Evolutionary conservation across 2,888 invertebrate species (phyloP).

Genomic region (Noctua pronuba): DNA sequence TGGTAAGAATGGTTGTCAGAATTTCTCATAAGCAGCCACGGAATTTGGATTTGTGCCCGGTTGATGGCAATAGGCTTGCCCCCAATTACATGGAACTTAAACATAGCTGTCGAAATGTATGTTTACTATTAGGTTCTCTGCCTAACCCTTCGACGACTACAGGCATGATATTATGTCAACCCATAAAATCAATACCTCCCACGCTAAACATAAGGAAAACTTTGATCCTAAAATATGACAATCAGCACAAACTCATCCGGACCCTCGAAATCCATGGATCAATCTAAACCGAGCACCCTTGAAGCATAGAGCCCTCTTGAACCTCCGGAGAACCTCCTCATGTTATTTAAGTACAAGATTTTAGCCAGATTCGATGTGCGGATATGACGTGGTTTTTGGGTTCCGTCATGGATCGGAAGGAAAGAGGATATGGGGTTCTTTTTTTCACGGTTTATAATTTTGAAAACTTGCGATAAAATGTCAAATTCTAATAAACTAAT

Average conservation of each 20-base stretch:
- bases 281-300: slow-evolving; percentile 69
- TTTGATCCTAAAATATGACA: slow-evolving; percentile 62
- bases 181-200: slow-evolving; percentile 24
- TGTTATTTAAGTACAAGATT: slow-evolving; percentile 68
- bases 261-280: slow-evolving; percentile 69
- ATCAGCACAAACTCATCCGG: slow-evolving; percentile 60
- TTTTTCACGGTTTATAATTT: neutral
- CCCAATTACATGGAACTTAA: neutral
- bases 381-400: slow-evolving; percentile 40
- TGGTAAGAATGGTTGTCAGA: neutral
- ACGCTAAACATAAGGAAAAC: slow-evolving; percentile 27
- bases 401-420: neutral
- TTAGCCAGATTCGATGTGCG: slow-evolving; percentile 59
- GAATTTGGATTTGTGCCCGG: neutral
- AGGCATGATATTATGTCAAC: neutral
- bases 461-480: neutral
- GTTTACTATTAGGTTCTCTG: neutral
- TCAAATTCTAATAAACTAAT: neutral
- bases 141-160: neutral
- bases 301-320: slow-evolving; percentile 62
- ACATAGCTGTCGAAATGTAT: neutral
- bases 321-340: slow-evolving; percentile 54
- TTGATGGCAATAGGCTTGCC: neutral
- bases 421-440: neutral
- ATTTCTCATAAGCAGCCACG: neutral